Percentiles rank a stretch among this genome's conserved stretches.
phyloP scores from a whole-genome alignment of 2,888 invertebrate species.

The Cylindroiulus punctatus region DNA sequence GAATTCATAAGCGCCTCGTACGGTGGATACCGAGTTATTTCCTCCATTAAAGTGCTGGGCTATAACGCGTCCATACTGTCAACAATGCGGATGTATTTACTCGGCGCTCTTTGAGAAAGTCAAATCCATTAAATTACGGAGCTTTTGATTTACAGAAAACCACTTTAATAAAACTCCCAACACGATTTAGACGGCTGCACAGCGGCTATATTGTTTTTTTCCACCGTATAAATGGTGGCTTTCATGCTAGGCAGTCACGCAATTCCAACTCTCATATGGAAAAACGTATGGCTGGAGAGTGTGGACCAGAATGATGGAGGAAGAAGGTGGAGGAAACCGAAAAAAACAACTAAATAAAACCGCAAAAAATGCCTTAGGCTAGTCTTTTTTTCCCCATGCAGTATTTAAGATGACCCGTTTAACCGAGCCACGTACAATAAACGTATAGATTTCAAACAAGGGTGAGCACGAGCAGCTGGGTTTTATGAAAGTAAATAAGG shows the following conservation, averaged over 20 bases:
- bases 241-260: slow-evolving; percentile 45
- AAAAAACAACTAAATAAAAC: neutral
- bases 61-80: neutral
- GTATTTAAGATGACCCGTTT: neutral
- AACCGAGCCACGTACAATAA: neutral
- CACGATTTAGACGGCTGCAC: slow-evolving; percentile 39
- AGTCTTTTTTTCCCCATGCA: neutral
- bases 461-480: too few relatives aligned
- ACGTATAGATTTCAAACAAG: neutral
- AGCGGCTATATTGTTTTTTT: slow-evolving; percentile 10
- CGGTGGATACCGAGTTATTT: neutral
- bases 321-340: slow-evolving; percentile 4
- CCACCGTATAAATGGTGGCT: neutral
- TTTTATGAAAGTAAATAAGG: too few relatives aligned
- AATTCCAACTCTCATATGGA: slow-evolving; percentile 14
- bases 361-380: neutral
- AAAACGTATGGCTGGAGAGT: neutral
- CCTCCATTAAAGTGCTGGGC: neutral
- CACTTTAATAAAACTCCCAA: slow-evolving; percentile 45
- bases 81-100: slow-evolving; percentile 41
- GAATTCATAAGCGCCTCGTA: slow-evolving; percentile 18
- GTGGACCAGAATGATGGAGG: slow-evolving; percentile 30
- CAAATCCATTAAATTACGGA: slow-evolving; percentile 53
- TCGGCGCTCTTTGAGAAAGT: slow-evolving; percentile 49
- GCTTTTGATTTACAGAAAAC: slow-evolving; percentile 53